Conservation (phyloP, 2,888 invertebrate species). For the Xestia sexstrigata region DNA sequence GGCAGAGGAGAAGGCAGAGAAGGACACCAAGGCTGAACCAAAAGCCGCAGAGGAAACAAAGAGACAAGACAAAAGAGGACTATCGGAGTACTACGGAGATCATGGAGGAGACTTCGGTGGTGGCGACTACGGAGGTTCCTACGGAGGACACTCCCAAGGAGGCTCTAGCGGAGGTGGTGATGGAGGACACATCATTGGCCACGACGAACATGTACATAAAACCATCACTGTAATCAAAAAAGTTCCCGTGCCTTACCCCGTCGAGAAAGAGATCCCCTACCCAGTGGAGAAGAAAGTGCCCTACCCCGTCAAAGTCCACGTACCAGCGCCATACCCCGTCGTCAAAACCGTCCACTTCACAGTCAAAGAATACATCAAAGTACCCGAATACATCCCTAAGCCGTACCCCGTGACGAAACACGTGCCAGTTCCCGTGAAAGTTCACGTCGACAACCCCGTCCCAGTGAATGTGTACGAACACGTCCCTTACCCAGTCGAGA, state of each 20-base stretch:
- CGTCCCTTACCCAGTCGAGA: constrained; percentile 94
- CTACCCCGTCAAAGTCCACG: constrained; percentile 92
- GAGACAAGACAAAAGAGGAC: constrained; percentile 91
- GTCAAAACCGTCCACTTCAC: constrained; percentile 92
- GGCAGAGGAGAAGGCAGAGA: constrained; percentile 90
- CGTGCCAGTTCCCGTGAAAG: constrained; percentile 92
- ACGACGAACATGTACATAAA: constrained; percentile 90
- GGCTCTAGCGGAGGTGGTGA: constrained; percentile 68
- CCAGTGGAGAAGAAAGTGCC: constrained; percentile 93
- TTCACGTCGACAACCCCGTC: constrained; percentile 92
- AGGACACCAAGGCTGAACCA: constrained; percentile 86
- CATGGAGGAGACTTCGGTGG: constrained; percentile 77
- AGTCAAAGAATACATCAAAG: constrained; percentile 92
- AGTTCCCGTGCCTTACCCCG: constrained; percentile 93
- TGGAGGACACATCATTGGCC: constrained; percentile 66
- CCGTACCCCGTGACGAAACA: constrained; percentile 93
- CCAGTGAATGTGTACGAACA: constrained; percentile 91
- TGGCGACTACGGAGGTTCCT: constrained; percentile 74
- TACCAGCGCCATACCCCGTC: constrained; percentile 93
- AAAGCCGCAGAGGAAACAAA: constrained; percentile 86
- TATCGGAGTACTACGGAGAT: constrained; percentile 88
- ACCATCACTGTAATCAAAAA: constrained; percentile 93
- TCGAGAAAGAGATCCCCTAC: constrained; percentile 92
- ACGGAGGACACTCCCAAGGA: constrained; percentile 69
- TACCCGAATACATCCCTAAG: constrained; percentile 92